Evolutionary conservation across 2,113 vertebrate species (phyloP).

Genomic region (Datnioides undecimradiatus): DNA sequence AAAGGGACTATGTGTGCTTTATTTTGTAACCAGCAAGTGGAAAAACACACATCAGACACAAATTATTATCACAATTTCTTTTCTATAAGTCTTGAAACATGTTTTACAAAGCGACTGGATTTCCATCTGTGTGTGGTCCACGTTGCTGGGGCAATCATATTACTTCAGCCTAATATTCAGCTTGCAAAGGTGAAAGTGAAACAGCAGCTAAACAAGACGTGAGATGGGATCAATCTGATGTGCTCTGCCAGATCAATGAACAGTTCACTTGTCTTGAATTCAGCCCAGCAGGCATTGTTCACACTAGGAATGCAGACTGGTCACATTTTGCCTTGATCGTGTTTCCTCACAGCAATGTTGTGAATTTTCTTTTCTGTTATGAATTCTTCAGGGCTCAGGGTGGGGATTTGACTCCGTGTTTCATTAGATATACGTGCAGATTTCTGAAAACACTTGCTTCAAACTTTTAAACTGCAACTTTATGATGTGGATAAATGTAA

Average conservation of each 20-base stretch:
- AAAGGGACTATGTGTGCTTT: background rate
- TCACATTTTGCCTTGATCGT: background rate
- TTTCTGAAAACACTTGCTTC: too few relatives aligned
- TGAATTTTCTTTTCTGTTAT: background rate
- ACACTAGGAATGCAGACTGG: background rate
- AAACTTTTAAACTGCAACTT: background rate
- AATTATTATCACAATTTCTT: background rate
- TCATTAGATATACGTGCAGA: background rate
- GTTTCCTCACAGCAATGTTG: background rate
- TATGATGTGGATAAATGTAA: background rate
- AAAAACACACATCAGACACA: background rate
- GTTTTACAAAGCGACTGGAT: background rate
- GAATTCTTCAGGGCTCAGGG: background rate
- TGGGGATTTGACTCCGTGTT: background rate
- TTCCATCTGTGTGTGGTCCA: background rate
- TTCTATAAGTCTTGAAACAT: background rate
- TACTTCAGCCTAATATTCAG: background rate
- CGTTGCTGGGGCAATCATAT: background rate
- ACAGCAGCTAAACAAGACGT: background rate
- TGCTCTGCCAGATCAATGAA: background rate
- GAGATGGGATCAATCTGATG: too few relatives aligned
- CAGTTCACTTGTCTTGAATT: background rate
- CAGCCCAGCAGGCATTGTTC: background rate
- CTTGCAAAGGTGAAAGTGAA: background rate
- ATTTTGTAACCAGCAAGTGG: too few relatives aligned